Conservation (phyloP, 2,113 vertebrate genomes). For the Choloepus hoffmanni region DNA sequence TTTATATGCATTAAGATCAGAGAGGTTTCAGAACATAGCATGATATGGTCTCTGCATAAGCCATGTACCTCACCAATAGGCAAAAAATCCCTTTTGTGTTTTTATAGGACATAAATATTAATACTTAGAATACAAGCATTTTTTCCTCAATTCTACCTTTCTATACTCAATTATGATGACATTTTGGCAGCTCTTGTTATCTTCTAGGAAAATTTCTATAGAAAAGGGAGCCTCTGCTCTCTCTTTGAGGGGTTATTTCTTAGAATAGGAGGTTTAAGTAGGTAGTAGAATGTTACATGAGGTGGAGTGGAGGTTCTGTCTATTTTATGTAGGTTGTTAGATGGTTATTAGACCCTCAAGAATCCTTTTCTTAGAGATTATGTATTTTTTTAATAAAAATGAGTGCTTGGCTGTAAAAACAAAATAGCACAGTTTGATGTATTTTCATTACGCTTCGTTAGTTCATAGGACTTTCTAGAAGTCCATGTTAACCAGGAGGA, state of each 20-base stretch:
- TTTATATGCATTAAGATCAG: neutral
- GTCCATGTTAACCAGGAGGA: neutral
- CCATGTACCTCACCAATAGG: neutral
- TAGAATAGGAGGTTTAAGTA: neutral
- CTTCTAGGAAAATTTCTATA: conserved; percentile 42
- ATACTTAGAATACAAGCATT: neutral
- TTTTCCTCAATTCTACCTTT: neutral
- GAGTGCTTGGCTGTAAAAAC: neutral
- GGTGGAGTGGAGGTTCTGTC: neutral
- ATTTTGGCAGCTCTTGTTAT: conserved; percentile 31
- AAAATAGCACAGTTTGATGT: neutral
- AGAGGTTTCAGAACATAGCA: neutral
- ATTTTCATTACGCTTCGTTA: conserved; percentile 4
- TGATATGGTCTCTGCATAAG: neutral
- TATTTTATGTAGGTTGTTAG: neutral
- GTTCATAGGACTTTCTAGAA: neutral
- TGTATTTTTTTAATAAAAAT: neutral
- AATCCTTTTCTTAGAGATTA: conserved; percentile 43
- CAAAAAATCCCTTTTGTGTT: neutral
- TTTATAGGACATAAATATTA: neutral
- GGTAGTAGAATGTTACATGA: conserved; percentile 19
- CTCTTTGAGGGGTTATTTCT: conserved; percentile 44
- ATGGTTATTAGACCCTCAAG: neutral
- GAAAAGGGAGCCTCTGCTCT: neutral
- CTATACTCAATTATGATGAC: neutral